Percentiles rank a stretch among this genome's conserved stretches.
These are phyloP conservation scores for Rhimphoctona megacephalus DNA, from an alignment of 2,888 invertebrate species.

Conservation along the genomic window DNA sequence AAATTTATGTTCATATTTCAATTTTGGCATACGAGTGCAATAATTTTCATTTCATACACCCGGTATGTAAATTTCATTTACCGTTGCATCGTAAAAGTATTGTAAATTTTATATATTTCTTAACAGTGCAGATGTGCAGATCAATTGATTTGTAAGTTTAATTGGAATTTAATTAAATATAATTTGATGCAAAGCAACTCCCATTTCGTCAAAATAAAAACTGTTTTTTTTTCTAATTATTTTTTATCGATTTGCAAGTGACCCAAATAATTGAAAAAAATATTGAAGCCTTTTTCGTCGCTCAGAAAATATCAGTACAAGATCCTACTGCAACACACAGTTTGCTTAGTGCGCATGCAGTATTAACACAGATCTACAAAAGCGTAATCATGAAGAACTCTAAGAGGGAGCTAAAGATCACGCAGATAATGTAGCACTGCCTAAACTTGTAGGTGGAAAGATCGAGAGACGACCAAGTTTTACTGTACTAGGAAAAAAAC, in stretches of 20 bases:
- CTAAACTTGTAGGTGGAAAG: slow-evolving; percentile 59
- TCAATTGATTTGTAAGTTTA: not conserved
- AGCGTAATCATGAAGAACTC: slow-evolving; percentile 16
- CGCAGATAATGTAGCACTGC: slow-evolving; percentile 22
- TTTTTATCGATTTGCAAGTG: not conserved
- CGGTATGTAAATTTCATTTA: no score
- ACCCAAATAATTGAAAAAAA: not conserved
- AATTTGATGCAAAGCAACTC: not conserved
- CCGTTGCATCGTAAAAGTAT: no score
- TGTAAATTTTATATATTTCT: no score
- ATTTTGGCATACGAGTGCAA: no score
- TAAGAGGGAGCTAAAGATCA: slow-evolving; percentile 53
- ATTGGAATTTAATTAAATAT: not conserved
- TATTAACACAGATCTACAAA: slow-evolving; percentile 21
- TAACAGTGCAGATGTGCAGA: not conserved
- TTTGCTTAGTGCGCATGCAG: slow-evolving; percentile 9
- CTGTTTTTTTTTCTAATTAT: not conserved
- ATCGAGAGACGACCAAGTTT: slow-evolving; percentile 54
- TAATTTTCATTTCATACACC: no score
- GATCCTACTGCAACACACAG: slow-evolving; percentile 2
- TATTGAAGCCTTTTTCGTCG: not conserved
- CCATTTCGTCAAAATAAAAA: not conserved
- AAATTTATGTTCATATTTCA: no score
- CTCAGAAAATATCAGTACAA: not conserved
- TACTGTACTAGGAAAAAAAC: slow-evolving; percentile 35